Evolutionary conservation across 1,140 invertebrate species (phyloP), one percentile per base, ranked within the genome.

Genomic region (Hesperophylax magnus): DNA sequence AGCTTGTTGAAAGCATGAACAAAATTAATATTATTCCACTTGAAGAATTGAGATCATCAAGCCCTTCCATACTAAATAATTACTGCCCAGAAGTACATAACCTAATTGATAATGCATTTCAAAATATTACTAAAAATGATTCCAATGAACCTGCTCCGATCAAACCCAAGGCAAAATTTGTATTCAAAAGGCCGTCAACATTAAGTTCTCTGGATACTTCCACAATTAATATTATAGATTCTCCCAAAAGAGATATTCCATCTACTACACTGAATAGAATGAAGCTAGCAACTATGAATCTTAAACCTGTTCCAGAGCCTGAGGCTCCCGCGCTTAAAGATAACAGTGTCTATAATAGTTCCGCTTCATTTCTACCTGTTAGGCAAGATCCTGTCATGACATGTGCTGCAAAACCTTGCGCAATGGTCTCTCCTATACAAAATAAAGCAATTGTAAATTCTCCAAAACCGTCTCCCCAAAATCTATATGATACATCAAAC

Each of bases 261-360:
- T 90, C 88, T 31, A 86, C 78, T 84, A 90, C 87, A 14, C 84
- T 87, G 67, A 86, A 89, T 63, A 88, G 86, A 85, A 65, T 90
- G 24, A 87, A 88, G 78, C 85, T 79, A 9, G 88, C 87, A 15
- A 85, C 87, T 8, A 85, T 86, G 58, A 87, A 84, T 76, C 83
- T 90, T 15, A 88, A 87, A 78, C 89, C 89, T 14, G n/a, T 90
- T 31, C 39, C 61, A 6, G 79, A 85, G 61, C 56, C 58, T 9
- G 86, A 86, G 67, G 17, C 15, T 22, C 27, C 74, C 9, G 78
- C 31, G 81, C 17, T 60, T 74, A 6, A 86, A 87, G 81, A 54
- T 39, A 22, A 71, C 14, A 85, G 85, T n/a, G 52, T 87, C 79
- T 82, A 85, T 3, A 86, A 86, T 65, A 90, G 89, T 80, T 90